Evolutionary conservation across 92 coral and sea anemone genomes (phyloP), one percentile per base, ranked within the genome.

Genomic region (Zoanthus solanderi): DNA sequence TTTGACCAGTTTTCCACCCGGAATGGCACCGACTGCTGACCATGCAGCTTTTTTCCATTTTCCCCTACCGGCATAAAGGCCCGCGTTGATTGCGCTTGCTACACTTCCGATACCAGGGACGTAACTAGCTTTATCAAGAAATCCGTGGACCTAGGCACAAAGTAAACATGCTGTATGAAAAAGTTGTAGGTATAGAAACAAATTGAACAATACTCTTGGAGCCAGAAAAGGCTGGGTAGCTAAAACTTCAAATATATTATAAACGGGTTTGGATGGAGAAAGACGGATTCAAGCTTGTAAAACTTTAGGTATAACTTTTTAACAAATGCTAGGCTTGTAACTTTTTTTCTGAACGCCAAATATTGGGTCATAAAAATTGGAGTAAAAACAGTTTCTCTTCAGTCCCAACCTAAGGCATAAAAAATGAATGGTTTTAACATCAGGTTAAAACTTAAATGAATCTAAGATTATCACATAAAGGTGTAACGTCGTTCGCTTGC

Each of bases 11-110:
- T 81, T 60, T 28, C 85, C 85, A 7, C 58, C 85, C 3, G 85
- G 85, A 10, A 81, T 65, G 46, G 85, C 85, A n/a, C 75, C 85
- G 32, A 81, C 85, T 60, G 85, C 85, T 81, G 85, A 65, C 85
- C 76, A 81, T 12, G 76, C 85, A 23, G 85, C 85, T 23, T 81
- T 66, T 46, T 81, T 81, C 85, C 85, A 81, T 47, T 81, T 81
- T 5, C 85, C 85, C 50, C 85, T 45, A 7, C 85, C 76, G 12
- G 85, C 85, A 44, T 81, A 81, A 16, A 81, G 76, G 11, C 85
- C 85, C 2, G 85, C 85, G 48, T 81, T 81, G 76, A 81, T 81
- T 0, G 85, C 85, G 29, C 46, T 81, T 48, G 85, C 85, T 7
- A 81, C 85, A 31, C 75, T 65, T 58, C 85, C 85, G 7, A 81